These are phyloP conservation scores for Tyria jacobaeae DNA, from an alignment of 2,888 invertebrate species.

Conservation along the genomic window DNA sequence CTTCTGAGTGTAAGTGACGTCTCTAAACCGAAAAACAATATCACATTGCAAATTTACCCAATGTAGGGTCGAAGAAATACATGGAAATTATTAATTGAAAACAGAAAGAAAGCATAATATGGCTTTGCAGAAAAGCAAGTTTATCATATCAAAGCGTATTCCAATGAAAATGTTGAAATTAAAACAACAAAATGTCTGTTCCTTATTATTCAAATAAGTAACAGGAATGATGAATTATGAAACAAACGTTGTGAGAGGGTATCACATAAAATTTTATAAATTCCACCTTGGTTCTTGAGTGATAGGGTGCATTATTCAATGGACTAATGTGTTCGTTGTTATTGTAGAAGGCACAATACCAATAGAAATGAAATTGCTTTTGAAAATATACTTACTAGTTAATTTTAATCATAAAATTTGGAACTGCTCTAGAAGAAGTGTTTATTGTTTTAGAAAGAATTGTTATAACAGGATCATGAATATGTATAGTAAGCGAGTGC, in stretches of 20 bases:
- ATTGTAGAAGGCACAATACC: slow-evolving; percentile 30
- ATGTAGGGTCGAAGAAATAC: background rate
- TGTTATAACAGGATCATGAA: background rate
- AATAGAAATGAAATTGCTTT: slow-evolving; percentile 29
- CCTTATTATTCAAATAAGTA: slow-evolving; percentile 31
- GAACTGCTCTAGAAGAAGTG: slow-evolving; percentile 1
- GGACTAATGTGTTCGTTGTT: slow-evolving; percentile 12
- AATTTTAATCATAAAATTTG: slow-evolving; percentile 27
- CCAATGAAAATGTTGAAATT: slow-evolving; percentile 3
- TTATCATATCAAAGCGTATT: background rate
- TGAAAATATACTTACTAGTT: slow-evolving; percentile 18
- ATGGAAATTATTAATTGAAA: background rate
- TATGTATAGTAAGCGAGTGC: too few relatives aligned
- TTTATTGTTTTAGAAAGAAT: background rate
- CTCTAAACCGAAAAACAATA: slow-evolving; percentile 16
- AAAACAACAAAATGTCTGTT: slow-evolving; percentile 22
- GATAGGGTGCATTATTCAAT: slow-evolving; percentile 15
- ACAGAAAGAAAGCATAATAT: background rate
- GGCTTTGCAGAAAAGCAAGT: background rate
- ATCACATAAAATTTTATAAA: background rate
- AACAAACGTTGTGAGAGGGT: slow-evolving; percentile 21
- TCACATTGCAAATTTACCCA: slow-evolving; percentile 11
- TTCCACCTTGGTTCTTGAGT: accelerated
- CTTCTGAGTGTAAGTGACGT: too few relatives aligned
- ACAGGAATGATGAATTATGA: slow-evolving; percentile 33